Conservation (phyloP, 2,113 vertebrate species). For the mouse (Mus musculus) region GRCm39 chr9:15246501-15247000, state of each 20-base stretch:
- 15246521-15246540: slow-evolving; percentile 82
- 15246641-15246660: background rate
- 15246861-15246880: slow-evolving; percentile 92
- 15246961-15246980: slow-evolving; percentile 74
- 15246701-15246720: background rate
- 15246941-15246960: background rate
- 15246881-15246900: slow-evolving; percentile 90
- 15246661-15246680: slow-evolving; percentile 44
- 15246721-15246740: background rate
- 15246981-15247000: background rate
- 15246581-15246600: slow-evolving; percentile 89
- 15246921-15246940: slow-evolving; percentile 75
- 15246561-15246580: slow-evolving; percentile 88
- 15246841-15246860: background rate
- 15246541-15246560: slow-evolving; percentile 91
- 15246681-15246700: slow-evolving; percentile 40
- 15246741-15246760: background rate
- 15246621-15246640: slow-evolving; percentile 11
- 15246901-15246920: slow-evolving; percentile 84
- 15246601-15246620: slow-evolving; percentile 84
- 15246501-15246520: slow-evolving; percentile 7
- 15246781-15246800: background rate
- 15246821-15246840: slow-evolving; percentile 46
- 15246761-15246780: background rate
- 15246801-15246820: slow-evolving; percentile 50